A percentile compares a stretch with the other conserved stretches of the same genome.
These are phyloP conservation scores for Colaptes auratus DNA, from an alignment of 2,113 vertebrate genomes.

Conservation along the genomic window DNA sequence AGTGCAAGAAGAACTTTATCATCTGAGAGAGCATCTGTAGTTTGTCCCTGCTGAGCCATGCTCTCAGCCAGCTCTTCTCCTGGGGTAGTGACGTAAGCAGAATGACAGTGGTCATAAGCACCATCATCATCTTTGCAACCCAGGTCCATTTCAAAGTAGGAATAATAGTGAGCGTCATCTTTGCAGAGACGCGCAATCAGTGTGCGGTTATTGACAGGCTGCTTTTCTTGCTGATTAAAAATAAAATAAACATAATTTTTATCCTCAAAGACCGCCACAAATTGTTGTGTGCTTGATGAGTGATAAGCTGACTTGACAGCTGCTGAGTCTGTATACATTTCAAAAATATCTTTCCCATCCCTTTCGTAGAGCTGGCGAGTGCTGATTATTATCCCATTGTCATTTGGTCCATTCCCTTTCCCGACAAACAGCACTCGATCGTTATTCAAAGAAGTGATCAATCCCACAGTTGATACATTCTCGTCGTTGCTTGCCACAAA, in stretches of 20 bases:
- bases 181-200: constrained; percentile 90
- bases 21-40: constrained; percentile 21
- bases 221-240: constrained; percentile 87
- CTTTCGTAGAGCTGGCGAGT: constrained; percentile 84
- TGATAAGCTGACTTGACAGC: constrained; percentile 84
- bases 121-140: constrained; percentile 76
- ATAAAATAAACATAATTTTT: constrained; percentile 87
- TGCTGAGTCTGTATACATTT: constrained; percentile 87
- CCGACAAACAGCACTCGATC: constrained; percentile 87
- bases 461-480: constrained; percentile 87
- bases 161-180: constrained; percentile 86
- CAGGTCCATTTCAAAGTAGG: constrained; percentile 95
- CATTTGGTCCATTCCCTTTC: constrained; percentile 88
- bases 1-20: constrained; percentile 85
- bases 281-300: constrained; percentile 80
- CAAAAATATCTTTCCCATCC: constrained; percentile 86
- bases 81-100: constrained; percentile 78
- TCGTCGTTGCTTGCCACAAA: constrained; percentile 93
- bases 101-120: constrained; percentile 84
- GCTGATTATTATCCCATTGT: constrained; percentile 95
- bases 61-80: constrained; percentile 74
- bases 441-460: constrained; percentile 79
- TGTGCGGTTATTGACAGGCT: constrained; percentile 84
- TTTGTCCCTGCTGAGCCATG: constrained; percentile 53
- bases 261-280: constrained; percentile 86